Conservation (phyloP, 2,797 vertebrate species). For the Scleropages formosus region DNA sequence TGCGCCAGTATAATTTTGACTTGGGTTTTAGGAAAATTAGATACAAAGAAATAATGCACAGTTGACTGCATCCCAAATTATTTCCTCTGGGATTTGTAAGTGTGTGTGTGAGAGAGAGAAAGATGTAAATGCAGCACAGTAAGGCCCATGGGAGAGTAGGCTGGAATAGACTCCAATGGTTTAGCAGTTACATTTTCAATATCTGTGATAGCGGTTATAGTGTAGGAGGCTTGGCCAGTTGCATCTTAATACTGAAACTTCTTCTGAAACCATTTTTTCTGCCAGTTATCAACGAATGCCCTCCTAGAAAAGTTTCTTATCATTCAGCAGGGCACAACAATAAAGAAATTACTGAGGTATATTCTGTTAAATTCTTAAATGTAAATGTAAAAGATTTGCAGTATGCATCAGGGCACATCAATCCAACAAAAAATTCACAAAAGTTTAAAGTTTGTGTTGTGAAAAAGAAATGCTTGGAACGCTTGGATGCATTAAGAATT, state of each 20-base stretch:
- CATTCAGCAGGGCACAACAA: background rate
- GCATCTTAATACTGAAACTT: slow-evolving; percentile 2
- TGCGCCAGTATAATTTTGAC: background rate
- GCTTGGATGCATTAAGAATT: too few relatives aligned
- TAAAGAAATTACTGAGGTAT: too few relatives aligned
- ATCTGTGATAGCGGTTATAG: slow-evolving; percentile 19
- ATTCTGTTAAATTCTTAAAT: too few relatives aligned
- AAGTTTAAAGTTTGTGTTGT: too few relatives aligned
- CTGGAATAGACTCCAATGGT: background rate
- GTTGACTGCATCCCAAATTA: background rate
- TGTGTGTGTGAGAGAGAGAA: background rate
- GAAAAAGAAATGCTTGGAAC: too few relatives aligned
- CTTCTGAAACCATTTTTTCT: background rate
- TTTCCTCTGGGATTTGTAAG: background rate
- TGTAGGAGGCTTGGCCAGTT: background rate
- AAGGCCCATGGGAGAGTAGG: background rate
- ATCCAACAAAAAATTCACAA: too few relatives aligned
- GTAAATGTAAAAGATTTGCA: background rate
- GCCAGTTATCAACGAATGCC: background rate
- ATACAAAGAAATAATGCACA: background rate
- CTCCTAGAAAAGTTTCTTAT: background rate
- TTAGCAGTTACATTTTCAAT: slow-evolving; percentile 29
- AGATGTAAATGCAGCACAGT: background rate
- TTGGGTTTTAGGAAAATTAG: background rate
- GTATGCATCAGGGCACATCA: background rate